Conservation (phyloP, 2,113 vertebrate genomes). For the Natator depressus region DNA sequence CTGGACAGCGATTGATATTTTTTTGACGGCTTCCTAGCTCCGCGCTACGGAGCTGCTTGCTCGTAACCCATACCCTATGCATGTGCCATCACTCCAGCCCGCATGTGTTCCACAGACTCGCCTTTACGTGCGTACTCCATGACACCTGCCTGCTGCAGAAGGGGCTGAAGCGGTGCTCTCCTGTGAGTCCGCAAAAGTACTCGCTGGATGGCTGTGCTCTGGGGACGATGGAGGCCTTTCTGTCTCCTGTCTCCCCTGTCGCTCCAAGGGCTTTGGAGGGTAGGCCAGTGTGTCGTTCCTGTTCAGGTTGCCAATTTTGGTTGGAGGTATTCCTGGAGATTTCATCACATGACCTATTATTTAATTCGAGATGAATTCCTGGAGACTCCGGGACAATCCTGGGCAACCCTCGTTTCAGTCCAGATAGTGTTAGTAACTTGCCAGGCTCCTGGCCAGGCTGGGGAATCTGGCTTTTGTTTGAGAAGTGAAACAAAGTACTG, state of each 20-base stretch:
- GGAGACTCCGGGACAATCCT: too few relatives aligned
- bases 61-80: background rate
- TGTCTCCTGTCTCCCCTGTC: conserved; percentile 10
- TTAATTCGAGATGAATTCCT: too few relatives aligned
- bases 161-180: conserved; percentile 17
- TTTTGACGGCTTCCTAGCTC: background rate
- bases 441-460: conserved; percentile 56
- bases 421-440: conserved; percentile 51
- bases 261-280: conserved; percentile 33
- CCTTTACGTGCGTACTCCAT: accelerated
- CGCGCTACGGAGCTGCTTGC: background rate
- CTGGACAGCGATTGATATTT: accelerated
- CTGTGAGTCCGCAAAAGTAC: background rate
- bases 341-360: too few relatives aligned
- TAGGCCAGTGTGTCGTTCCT: background rate
- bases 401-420: background rate
- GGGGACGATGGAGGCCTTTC: conserved; percentile 52
- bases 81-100: background rate
- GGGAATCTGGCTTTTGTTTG: background rate
- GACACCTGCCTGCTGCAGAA: conserved; percentile 31
- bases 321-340: too few relatives aligned
- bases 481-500: background rate
- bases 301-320: too few relatives aligned
- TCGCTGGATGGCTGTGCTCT: conserved; percentile 60
- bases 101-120: conserved; percentile 47